Evolutionary conservation across 2,888 invertebrate species (phyloP).

Genomic region (Tetragonisca angustula): DNA sequence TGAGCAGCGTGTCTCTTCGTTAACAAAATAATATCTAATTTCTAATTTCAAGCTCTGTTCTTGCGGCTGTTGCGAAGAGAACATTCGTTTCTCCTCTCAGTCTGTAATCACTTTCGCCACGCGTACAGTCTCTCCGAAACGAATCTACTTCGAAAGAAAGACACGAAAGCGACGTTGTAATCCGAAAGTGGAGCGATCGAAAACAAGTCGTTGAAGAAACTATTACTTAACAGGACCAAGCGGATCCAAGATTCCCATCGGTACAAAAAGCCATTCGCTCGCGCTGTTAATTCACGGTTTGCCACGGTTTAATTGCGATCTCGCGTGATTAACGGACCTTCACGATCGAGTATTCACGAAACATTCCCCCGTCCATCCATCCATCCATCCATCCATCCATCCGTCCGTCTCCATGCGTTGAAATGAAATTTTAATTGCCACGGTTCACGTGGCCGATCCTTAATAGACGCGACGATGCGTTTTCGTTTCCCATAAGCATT

Average conservation of each 20-base stretch:
- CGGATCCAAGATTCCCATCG: not conserved
- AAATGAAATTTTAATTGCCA: conserved; percentile 37
- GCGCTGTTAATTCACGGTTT: not conserved
- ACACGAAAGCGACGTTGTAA: too few species aligned
- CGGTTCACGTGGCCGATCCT: conserved; percentile 26
- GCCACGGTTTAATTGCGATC: conserved; percentile 12
- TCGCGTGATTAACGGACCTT: conserved; percentile 26
- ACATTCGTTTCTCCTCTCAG: too few species aligned
- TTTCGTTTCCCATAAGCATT: not conserved
- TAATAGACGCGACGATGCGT: conserved; percentile 4
- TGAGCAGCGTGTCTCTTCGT: too few species aligned
- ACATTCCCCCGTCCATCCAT: too few species aligned
- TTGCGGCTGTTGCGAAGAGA: too few species aligned
- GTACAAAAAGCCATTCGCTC: not conserved
- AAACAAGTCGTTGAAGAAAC: not conserved
- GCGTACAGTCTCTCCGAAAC: too few species aligned
- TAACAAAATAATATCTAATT: too few species aligned
- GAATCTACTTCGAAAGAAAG: too few species aligned
- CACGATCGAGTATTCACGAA: conserved; percentile 11
- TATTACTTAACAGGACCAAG: not conserved
- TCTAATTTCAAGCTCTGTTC: too few species aligned
- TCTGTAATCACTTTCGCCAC: too few species aligned
- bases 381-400: not conserved
- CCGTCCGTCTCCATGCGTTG: not conserved
- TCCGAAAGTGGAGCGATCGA: not conserved